A percentile compares a stretch with the other conserved stretches of the same genome.
phyloP scores from a whole-genome alignment of 2,113 vertebrate genomes.

The Lanius ludovicianus region DNA sequence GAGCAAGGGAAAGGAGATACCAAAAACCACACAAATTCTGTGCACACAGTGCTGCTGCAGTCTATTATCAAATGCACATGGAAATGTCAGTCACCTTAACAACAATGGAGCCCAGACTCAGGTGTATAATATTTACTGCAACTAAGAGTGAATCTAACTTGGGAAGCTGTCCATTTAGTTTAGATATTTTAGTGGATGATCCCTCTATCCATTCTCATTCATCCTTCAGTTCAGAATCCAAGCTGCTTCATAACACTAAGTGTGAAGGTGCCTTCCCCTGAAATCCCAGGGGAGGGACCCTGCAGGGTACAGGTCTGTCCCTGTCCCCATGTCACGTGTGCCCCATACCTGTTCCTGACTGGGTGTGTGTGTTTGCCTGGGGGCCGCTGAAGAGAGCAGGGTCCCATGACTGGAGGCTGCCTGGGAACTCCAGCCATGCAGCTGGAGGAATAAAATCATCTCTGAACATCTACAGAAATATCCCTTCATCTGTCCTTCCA shows the following conservation, averaged over 20 bases:
- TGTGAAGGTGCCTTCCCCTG: too few relatives aligned
- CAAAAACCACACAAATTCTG: background rate
- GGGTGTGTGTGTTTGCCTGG: too few relatives aligned
- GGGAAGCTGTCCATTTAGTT: background rate
- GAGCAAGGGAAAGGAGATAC: background rate
- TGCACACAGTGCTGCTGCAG: background rate
- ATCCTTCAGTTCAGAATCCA: background rate
- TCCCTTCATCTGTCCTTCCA: too few relatives aligned
- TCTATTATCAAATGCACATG: background rate
- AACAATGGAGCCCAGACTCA: background rate
- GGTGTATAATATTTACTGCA: background rate
- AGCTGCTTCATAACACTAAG: background rate
- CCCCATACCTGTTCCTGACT: too few relatives aligned
- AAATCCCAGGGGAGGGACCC: too few relatives aligned
- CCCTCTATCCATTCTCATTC: background rate
- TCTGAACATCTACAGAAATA: too few relatives aligned
- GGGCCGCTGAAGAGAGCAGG: too few relatives aligned
- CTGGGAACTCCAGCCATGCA: too few relatives aligned
- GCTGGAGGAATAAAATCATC: too few relatives aligned
- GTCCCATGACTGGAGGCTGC: too few relatives aligned
- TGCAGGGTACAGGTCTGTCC: too few relatives aligned
- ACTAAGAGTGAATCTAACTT: background rate
- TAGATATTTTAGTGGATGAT: background rate
- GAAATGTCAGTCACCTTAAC: background rate
- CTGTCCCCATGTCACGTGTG: too few relatives aligned